Percentiles rank a stretch among this genome's conserved stretches.
Evolutionary conservation across 2,888 invertebrate species (phyloP).

Genomic region (Ophion ventricosus): DNA sequence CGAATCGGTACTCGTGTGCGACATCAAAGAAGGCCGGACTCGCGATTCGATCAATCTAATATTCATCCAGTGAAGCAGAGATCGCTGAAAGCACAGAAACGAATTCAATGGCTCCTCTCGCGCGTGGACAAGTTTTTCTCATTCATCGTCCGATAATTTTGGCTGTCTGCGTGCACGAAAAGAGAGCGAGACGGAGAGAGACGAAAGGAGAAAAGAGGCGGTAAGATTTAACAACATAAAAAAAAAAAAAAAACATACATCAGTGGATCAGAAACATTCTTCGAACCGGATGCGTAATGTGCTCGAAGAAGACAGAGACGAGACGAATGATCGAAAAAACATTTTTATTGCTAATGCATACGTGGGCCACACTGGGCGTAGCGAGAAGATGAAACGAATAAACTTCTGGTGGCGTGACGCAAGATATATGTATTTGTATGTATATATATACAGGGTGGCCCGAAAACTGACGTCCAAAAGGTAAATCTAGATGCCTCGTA

Average conservation of each 20-base stretch:
- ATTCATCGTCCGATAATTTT: slow-evolving; percentile 69
- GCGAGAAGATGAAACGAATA: slow-evolving; percentile 62
- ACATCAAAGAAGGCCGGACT: neutral
- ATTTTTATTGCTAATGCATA: slow-evolving; percentile 77
- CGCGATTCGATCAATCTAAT: slow-evolving; percentile 16
- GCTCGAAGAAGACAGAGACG: slow-evolving; percentile 41
- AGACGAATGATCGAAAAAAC: slow-evolving; percentile 60
- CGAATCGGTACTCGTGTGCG: neutral
- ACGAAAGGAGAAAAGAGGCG: slow-evolving; percentile 18
- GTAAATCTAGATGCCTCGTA: no score
- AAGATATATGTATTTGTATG: slow-evolving; percentile 28
- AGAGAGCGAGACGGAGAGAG: slow-evolving; percentile 6
- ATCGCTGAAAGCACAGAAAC: slow-evolving; percentile 27
- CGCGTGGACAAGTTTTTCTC: slow-evolving; percentile 73
- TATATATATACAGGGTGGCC: slow-evolving; percentile 20
- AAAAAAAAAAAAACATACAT: slow-evolving; percentile 16
- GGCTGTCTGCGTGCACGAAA: slow-evolving; percentile 43
- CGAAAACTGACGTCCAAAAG: neutral
- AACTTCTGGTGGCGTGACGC: slow-evolving; percentile 64
- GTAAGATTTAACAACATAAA: slow-evolving; percentile 8
- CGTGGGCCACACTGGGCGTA: slow-evolving; percentile 66
- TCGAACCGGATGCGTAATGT: slow-evolving; percentile 45
- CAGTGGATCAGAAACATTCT: slow-evolving; percentile 48
- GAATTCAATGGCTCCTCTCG: neutral
- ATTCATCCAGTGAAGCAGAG: slow-evolving; percentile 20